phyloP scores from a whole-genome alignment of 2,113 vertebrate genomes.

The Orthonyx spaldingii region DNA sequence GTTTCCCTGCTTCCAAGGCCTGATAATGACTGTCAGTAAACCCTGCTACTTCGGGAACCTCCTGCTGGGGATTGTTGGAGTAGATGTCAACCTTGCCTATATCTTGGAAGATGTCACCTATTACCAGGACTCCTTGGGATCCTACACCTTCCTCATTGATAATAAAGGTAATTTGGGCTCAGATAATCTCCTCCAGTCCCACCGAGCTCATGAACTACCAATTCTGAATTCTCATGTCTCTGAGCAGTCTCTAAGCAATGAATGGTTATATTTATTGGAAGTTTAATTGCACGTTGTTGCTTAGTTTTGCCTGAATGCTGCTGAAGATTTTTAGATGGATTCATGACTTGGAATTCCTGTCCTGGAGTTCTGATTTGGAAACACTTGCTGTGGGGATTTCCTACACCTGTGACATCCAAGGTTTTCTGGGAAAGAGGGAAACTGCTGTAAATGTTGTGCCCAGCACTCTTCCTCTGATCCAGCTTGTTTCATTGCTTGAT shows the following conservation, averaged over 20 bases:
- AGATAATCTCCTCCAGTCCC: neutral
- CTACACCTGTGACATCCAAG: neutral
- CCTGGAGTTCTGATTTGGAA: neutral
- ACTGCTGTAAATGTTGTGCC: neutral
- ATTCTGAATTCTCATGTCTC: neutral
- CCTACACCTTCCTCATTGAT: conserved; percentile 97
- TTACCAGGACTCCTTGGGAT: conserved; percentile 95
- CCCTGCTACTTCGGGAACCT: conserved; percentile 97
- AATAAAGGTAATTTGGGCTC: conserved; percentile 86
- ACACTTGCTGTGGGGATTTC: neutral
- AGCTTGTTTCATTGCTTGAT: neutral
- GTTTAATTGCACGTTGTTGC: neutral
- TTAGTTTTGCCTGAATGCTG: neutral
- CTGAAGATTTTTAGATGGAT: neutral
- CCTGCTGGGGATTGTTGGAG: conserved; percentile 94
- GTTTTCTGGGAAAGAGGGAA: neutral
- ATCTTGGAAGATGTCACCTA: conserved; percentile 98
- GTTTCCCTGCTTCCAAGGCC: conserved; percentile 71
- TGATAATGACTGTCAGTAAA: conserved; percentile 97
- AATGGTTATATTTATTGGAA: neutral
- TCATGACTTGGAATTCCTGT: neutral
- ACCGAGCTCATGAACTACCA: neutral
- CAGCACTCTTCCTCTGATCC: neutral
- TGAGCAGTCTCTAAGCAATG: neutral
- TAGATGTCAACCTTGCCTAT: conserved; percentile 95